Percentiles rank a stretch among this genome's conserved stretches.
These are phyloP conservation scores for Ctena decussata DNA, from an alignment of 2,888 invertebrate genomes.

Conservation along the genomic window DNA sequence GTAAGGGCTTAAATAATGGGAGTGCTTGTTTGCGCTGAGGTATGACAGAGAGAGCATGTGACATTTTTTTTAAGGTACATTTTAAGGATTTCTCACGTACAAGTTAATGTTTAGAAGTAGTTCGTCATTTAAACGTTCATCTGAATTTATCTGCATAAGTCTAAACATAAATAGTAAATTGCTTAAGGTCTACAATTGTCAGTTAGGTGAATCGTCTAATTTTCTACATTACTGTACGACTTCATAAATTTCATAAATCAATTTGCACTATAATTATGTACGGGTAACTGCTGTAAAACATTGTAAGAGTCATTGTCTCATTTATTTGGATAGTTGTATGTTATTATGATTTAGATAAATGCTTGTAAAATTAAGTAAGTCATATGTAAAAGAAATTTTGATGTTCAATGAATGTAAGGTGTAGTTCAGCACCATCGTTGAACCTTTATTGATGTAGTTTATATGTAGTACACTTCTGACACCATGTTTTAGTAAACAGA, in stretches of 20 bases:
- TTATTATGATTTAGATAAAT: neutral
- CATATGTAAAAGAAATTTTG: too few relatives aligned
- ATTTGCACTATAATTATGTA: neutral
- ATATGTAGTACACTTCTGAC: neutral
- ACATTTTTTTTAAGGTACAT: too few relatives aligned
- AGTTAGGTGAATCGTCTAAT: neutral
- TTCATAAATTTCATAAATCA: neutral
- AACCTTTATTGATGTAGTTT: neutral
- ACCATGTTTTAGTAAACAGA: neutral
- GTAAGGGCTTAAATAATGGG: neutral
- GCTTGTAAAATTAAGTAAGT: neutral
- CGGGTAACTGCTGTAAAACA: too few relatives aligned
- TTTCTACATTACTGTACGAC: neutral
- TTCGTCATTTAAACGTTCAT: neutral
- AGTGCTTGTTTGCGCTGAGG: neutral
- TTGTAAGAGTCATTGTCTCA: neutral
- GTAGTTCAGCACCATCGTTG: neutral
- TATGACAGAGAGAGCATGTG: neutral
- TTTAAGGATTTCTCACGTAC: too few relatives aligned
- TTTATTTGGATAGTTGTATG: neutral
- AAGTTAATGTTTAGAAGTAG: neutral
- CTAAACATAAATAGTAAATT: neutral
- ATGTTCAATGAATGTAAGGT: neutral
- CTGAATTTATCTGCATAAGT: neutral
- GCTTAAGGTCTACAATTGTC: too few relatives aligned